Base-by-base conservation (phyloP, 2,888 invertebrate genomes). In the Dermolepida albohirtum region DNA sequence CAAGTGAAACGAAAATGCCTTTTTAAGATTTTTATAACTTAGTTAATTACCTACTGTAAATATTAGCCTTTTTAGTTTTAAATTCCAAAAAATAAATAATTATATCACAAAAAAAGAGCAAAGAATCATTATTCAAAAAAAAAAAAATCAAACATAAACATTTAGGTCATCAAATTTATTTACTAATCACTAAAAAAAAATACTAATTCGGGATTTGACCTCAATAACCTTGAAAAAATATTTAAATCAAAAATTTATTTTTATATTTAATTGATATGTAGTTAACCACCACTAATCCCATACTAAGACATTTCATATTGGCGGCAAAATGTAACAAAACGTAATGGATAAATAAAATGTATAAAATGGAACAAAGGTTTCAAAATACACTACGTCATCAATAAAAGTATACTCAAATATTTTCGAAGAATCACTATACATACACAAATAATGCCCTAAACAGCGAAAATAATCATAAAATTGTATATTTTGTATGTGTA, bases 301-400 rank as follows among this genome's bases (percentile, higher is more conserved):
- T 51, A 50, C 27, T 66, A 64, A 64, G 57, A 29, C 66, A 50
- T 43, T 47, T 49, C 51, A 65, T 66, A 70, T 74, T 81, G 81
- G 82, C 81, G 81, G 81, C 80, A 81, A 82, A 82, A 77, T 71
- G 64, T 69, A 66, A 64, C 52, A 72, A 73, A 69, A 75, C 69
- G 75, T 73, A 63, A 70, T 70, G 70, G 62, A 66, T 63, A 54
- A 59, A 59, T 71, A 8, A 76, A 77, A 77, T 74, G 73, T 74
- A 74, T 73, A 77, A 78, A 78, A 74, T 75, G 71, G 75, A 75
- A 78, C 76, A 80, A 80, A 79, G 77, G 77, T 76, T 74, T 76
- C 75, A 76, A 78, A 77, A 76, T 73, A 69, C 74, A 70, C 80
- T 78, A 83, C 83, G 83, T 83, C 83, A 83, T 82, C 83, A 83